phyloP scores from a whole-genome alignment of 2,888 invertebrate genomes.

The Clistopyga incitator region DNA sequence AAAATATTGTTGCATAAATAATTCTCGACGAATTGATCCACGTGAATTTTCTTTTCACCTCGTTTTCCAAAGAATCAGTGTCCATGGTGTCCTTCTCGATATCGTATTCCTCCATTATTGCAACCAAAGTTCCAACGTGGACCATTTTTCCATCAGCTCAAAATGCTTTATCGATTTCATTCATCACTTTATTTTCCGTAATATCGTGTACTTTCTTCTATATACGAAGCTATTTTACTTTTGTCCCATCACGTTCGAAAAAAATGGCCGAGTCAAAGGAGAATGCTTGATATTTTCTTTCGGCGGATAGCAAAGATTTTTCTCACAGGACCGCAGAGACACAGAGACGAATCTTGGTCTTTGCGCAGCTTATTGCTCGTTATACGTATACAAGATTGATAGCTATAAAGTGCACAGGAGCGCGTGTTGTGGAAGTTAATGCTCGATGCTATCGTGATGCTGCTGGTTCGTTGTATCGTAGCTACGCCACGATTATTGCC shows the following conservation, averaged over 20 bases:
- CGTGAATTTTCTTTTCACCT: slow-evolving; percentile 75
- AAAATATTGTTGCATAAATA: background rate
- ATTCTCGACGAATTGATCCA: background rate
- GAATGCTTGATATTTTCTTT: slow-evolving; percentile 31
- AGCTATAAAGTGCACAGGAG: slow-evolving; percentile 39
- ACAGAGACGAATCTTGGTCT: slow-evolving; percentile 45
- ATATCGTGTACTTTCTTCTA: background rate
- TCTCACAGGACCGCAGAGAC: slow-evolving; percentile 15
- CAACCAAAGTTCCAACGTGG: slow-evolving; percentile 74
- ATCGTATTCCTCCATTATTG: slow-evolving; percentile 79
- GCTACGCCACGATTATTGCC: slow-evolving; percentile 40
- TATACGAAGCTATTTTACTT: too few relatives aligned
- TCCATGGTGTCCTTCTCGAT: slow-evolving; percentile 79
- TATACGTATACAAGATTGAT: slow-evolving; percentile 43
- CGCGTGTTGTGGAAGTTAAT: slow-evolving; percentile 41
- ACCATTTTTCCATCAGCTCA: slow-evolving; percentile 70
- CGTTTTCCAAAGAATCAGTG: slow-evolving; percentile 81
- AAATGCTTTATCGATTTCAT: slow-evolving; percentile 15
- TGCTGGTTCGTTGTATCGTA: slow-evolving; percentile 12
- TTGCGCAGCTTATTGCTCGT: slow-evolving; percentile 53
- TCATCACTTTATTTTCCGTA: background rate
- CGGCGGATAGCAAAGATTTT: slow-evolving; percentile 36
- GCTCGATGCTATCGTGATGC: background rate
- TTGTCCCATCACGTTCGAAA: too few relatives aligned
- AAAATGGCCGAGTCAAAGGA: too few relatives aligned